phyloP scores from a whole-genome alignment of 2,888 invertebrate genomes.

The Dicyrtomina minuta region DNA sequence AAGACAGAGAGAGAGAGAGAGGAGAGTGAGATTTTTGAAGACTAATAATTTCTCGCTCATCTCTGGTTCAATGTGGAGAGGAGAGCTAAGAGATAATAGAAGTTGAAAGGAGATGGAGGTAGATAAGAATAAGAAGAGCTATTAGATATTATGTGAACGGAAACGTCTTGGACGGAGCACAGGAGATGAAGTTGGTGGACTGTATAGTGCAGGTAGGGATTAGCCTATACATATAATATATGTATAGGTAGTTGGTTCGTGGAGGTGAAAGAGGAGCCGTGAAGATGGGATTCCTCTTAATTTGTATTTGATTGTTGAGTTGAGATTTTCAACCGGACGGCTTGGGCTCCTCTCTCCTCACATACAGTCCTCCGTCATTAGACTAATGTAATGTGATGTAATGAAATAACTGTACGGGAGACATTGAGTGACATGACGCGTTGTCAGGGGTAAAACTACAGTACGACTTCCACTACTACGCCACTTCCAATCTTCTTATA shows the following conservation, averaged over 20 bases:
- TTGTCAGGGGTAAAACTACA: slow-evolving; percentile 16
- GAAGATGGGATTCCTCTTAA: slow-evolving; percentile 30
- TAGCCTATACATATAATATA: too few species aligned
- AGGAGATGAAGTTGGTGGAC: not conserved
- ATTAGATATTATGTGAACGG: not conserved
- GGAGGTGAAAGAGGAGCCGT: slow-evolving; percentile 21
- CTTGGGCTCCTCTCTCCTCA: slow-evolving; percentile 9
- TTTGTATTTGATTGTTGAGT: slow-evolving; percentile 33
- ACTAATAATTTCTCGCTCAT: too few species aligned
- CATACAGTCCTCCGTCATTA: slow-evolving; percentile 18
- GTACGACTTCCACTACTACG: too few species aligned
- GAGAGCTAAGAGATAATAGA: too few species aligned
- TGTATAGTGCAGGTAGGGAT: not conserved
- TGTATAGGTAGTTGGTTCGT: too few species aligned
- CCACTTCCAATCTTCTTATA: too few species aligned
- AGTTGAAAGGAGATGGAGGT: not conserved
- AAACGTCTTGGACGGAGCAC: not conserved
- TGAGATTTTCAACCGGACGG: slow-evolving; percentile 27
- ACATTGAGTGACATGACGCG: slow-evolving; percentile 31
- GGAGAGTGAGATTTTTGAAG: too few species aligned
- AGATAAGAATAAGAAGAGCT: not conserved
- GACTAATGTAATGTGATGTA: slow-evolving; percentile 24
- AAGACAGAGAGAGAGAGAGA: too few species aligned
- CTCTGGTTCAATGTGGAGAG: too few species aligned
- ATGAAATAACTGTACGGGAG: slow-evolving; percentile 28